Evolutionary conservation across 92 coral and sea anemone species (phyloP), one percentile per base, ranked within the genome.

Genomic region (Ricordea florida): DNA sequence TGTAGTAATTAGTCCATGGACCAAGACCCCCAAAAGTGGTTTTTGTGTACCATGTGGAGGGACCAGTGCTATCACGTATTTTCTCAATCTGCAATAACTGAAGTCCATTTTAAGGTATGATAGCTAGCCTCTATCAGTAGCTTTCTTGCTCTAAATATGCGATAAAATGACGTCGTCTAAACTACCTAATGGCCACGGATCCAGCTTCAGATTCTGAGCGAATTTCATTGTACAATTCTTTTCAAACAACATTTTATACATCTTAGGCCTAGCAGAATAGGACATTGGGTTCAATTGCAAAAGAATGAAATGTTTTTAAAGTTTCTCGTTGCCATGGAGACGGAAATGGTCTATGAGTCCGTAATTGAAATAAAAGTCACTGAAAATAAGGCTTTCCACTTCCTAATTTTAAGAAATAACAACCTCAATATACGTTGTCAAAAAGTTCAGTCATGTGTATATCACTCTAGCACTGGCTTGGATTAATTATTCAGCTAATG

Each of bases 1-100:
- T n/a, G 50, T n/a, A 44, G 20, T 13, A 35, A 13, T 13, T 69
- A 80, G 86, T 69, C 86, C 73, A 80, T 80, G 79, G 71, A 66
- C 72, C 79, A 61, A 55, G 43, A 71, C 87, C 87, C 72, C 79
- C 66, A 80, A 80, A 80, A 69, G 59, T 35, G 55, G 79, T 49
- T 66, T 71, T 71, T 69, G 36, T 51, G 76, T 71, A 62, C 78
- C 86, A 80, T 45, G 15, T 56, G 17, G 53, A 49, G 80, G 86
- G 80, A 72, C 81, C 76, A 81, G 69, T 55, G 80, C 81, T 81
- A 81, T 49, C 81, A 62, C 45, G 28, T n/a, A 83, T 83, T 74
- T 84, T 84, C 61, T 5, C 21, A 76, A 84, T 49, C 82, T 66
- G 33, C 50, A 43, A 61, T 33, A 35, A 28, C 55, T 62, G 42